A percentile compares a stretch with the other conserved stretches of the same genome.
phyloP scores from a whole-genome alignment of 2,797 vertebrate genomes.

The Orientallactaga sibirica region DNA sequence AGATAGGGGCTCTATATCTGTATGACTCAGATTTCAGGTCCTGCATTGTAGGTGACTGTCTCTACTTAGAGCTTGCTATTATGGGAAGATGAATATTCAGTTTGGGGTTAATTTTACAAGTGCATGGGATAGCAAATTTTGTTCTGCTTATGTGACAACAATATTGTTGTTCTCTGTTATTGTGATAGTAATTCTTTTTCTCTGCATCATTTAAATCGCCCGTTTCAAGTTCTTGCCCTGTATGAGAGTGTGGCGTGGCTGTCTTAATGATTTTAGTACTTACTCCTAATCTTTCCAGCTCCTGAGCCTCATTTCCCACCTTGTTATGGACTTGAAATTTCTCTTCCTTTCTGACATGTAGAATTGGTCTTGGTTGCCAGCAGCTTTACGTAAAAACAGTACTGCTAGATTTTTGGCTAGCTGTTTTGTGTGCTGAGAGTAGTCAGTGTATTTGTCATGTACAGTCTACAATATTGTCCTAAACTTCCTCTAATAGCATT shows the following conservation, averaged over 20 bases:
- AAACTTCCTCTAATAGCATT: background rate
- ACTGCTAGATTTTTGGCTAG: background rate
- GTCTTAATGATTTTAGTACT: background rate
- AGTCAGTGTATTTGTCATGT: background rate
- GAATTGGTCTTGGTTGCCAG: background rate
- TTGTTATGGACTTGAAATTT: conserved; percentile 22
- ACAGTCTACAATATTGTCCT: background rate
- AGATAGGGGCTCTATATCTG: background rate
- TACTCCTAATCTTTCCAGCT: background rate
- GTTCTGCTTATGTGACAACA: too few relatives aligned
- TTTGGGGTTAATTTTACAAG: background rate
- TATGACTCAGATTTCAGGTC: background rate
- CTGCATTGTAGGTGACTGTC: background rate
- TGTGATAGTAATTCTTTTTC: background rate
- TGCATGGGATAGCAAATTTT: too few relatives aligned
- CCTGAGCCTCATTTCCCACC: background rate
- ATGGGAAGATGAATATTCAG: background rate
- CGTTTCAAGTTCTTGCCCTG: background rate
- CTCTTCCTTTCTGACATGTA: conserved; percentile 15
- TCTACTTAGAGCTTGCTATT: background rate
- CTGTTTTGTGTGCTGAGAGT: background rate
- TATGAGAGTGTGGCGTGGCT: background rate
- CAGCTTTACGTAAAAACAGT: background rate
- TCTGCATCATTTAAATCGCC: background rate
- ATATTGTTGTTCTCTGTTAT: background rate